Conservation (phyloP, 1,140 invertebrate species). For the Brachionus plicatilis region DNA sequence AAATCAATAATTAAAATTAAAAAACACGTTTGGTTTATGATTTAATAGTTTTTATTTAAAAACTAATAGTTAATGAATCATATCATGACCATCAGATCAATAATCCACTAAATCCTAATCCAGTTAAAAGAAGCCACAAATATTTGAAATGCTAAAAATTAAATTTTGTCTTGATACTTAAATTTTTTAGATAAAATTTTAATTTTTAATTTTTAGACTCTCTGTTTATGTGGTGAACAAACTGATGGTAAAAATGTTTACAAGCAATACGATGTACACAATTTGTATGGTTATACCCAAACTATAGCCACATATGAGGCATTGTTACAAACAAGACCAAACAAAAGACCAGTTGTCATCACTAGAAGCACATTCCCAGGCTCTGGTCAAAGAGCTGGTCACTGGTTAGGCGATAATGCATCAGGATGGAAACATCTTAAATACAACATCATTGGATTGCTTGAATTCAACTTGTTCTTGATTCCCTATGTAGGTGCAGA, state of each 20-base stretch:
- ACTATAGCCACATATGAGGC: slow-evolving; percentile 56
- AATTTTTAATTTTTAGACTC: slow-evolving; percentile 56
- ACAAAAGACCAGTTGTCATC: slow-evolving; percentile 64
- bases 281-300: slow-evolving; percentile 64
- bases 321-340: slow-evolving; percentile 21
- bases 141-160: too few species aligned
- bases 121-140: too few species aligned
- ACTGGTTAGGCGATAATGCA: slow-evolving; percentile 72
- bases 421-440: slow-evolving; percentile 51
- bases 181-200: not conserved
- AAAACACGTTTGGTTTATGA: too few species aligned
- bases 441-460: slow-evolving; percentile 48
- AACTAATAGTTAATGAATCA: too few species aligned
- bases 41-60: too few species aligned
- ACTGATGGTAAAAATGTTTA: slow-evolving; percentile 50
- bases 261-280: slow-evolving; percentile 62
- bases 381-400: slow-evolving; percentile 71
- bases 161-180: too few species aligned
- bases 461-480: slow-evolving; percentile 54
- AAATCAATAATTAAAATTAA: too few species aligned
- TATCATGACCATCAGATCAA: not conserved
- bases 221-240: slow-evolving; percentile 76
- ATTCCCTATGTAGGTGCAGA: slow-evolving; percentile 73
- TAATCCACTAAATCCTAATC: too few species aligned
- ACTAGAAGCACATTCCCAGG: slow-evolving; percentile 75